Evolutionary conservation across 1,140 invertebrate species (phyloP).

Genomic region (Formica exsecta): DNA sequence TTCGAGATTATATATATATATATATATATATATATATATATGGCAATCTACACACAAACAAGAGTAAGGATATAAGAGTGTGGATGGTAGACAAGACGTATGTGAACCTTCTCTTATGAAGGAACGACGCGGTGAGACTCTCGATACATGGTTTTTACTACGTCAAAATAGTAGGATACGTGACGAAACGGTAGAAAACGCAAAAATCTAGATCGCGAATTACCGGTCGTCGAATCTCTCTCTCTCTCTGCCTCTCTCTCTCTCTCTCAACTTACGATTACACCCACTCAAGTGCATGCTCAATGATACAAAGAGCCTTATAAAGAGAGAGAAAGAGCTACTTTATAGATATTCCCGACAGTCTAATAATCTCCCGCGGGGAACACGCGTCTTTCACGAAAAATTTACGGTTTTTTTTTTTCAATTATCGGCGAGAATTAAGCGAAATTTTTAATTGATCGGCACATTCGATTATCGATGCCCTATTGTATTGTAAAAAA

Average conservation of each 20-base stretch:
- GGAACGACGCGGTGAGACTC: not conserved
- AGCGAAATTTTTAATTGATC: not conserved
- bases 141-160: conserved; percentile 45
- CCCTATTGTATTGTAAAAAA: not conserved
- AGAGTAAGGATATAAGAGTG: not conserved
- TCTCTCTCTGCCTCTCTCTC: conserved; percentile 25
- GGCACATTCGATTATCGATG: not conserved
- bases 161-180: conserved; percentile 21
- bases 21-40: conserved; percentile 43
- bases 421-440: not conserved
- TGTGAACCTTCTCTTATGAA: not conserved
- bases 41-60: conserved; percentile 43
- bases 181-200: conserved; percentile 2
- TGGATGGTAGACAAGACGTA: not conserved
- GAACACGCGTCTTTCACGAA: not conserved
- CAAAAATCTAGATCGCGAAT: conserved; percentile 33
- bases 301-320: conserved; percentile 49
- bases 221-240: conserved; percentile 31
- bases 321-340: not conserved
- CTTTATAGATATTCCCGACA: conserved; percentile 20
- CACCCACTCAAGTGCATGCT: conserved; percentile 40
- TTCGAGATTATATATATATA: conserved; percentile 49
- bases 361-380: not conserved
- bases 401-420: conserved; percentile 23
- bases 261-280: conserved; percentile 34